Conservation (phyloP, 2,888 invertebrate genomes). For the Blomia tropicalis region DNA sequence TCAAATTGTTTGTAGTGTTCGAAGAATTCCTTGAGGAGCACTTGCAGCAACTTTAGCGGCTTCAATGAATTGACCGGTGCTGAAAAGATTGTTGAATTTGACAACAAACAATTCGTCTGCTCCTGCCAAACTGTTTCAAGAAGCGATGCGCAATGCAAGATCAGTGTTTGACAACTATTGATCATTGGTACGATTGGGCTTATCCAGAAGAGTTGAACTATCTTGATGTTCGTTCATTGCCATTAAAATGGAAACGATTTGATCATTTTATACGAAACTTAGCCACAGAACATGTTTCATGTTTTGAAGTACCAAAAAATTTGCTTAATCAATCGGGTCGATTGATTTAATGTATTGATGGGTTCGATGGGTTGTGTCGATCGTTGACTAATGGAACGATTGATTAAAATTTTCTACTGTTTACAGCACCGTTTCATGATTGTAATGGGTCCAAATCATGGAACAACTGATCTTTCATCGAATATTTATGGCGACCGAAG, state of each 20-base stretch:
- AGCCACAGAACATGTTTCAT: background rate
- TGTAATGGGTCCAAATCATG: conserved; percentile 1
- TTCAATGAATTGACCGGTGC: conserved; percentile 84
- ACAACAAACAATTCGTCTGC: conserved; percentile 94
- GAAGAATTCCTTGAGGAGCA: conserved; percentile 90
- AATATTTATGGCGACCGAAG: conserved; percentile 17
- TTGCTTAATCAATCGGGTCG: background rate
- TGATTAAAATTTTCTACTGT: conserved; percentile 7
- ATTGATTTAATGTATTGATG: conserved; percentile 19
- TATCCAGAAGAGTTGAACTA: background rate
- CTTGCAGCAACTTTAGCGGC: conserved; percentile 95
- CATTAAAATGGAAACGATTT: conserved; percentile 15
- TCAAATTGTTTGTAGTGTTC: conserved; percentile 95
- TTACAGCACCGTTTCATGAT: conserved; percentile 21
- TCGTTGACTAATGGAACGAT: conserved; percentile 15
- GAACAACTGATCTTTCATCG: conserved; percentile 7
- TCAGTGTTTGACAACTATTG: conserved; percentile 76
- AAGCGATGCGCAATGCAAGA: conserved; percentile 69
- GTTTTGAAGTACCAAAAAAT: conserved; percentile 17
- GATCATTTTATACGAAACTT: conserved; percentile 12
- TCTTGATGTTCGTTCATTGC: background rate
- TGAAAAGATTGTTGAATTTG: conserved; percentile 91
- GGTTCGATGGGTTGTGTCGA: conserved; percentile 18
- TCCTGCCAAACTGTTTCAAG: conserved; percentile 84
- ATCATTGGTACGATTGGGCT: too few species aligned